phyloP scores from a whole-genome alignment of 2,888 invertebrate genomes.

The Drosophila emarginata region DNA sequence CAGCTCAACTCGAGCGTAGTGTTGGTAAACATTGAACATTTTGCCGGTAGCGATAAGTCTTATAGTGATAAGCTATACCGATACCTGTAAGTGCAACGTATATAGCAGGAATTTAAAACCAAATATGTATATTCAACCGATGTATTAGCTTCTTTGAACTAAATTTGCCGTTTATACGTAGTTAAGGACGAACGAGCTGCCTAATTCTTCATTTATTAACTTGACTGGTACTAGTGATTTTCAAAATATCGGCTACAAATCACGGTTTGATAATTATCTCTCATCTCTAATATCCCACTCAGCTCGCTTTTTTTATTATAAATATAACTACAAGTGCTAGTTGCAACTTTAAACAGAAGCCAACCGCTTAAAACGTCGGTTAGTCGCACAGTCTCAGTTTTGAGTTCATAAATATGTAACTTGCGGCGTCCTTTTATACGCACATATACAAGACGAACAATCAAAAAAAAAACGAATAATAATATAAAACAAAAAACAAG shows the following conservation, averaged over 20 bases:
- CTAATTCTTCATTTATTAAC: not conserved
- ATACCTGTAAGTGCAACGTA: not conserved
- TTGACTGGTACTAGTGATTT: not conserved
- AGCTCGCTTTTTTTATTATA: constrained; percentile 70
- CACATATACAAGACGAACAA: constrained; percentile 1
- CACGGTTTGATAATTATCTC: constrained; percentile 3
- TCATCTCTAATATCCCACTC: constrained; percentile 16
- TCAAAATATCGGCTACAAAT: not conserved
- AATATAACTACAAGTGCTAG: constrained; percentile 65
- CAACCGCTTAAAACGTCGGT: constrained; percentile 61
- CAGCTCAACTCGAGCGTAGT: constrained; percentile 5
- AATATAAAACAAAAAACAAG: constrained; percentile 6
- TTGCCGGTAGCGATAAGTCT: constrained; percentile 29
- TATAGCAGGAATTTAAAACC: not conserved
- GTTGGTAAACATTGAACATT: constrained; percentile 9
- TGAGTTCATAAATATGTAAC: constrained; percentile 34
- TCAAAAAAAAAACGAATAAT: not conserved
- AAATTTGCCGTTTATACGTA: too few relatives aligned
- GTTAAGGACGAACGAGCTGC: not conserved
- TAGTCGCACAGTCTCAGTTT: constrained; percentile 29
- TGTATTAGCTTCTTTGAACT: too few relatives aligned
- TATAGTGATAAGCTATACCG: not conserved
- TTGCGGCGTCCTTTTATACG: constrained; percentile 22
- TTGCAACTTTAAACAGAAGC: constrained; percentile 64
- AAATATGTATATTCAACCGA: not conserved